Percentiles rank a stretch among this genome's conserved stretches.
Conservation (phyloP, 2,888 invertebrate species). For the Dolichopus griseipennis region DNA sequence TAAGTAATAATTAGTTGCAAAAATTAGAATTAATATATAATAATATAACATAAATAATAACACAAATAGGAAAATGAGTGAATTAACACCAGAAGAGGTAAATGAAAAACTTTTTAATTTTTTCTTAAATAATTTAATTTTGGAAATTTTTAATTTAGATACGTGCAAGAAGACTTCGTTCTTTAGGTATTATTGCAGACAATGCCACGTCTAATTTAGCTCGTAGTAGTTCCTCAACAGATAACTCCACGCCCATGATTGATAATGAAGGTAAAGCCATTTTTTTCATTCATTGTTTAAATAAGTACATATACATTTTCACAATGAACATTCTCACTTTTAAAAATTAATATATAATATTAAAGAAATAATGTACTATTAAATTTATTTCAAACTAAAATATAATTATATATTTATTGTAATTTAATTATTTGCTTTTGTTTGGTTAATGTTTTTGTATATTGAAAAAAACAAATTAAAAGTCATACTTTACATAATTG, state of each 20-base stretch:
- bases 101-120: slow-evolving; percentile 32
- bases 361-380: too few species aligned
- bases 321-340: too few species aligned
- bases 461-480: not conserved
- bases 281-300: too few species aligned
- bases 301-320: too few species aligned
- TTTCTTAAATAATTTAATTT: not conserved
- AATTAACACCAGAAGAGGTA: slow-evolving; percentile 84
- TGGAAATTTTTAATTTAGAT: slow-evolving; percentile 27
- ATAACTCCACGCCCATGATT: slow-evolving; percentile 21
- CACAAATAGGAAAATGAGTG: slow-evolving; percentile 53
- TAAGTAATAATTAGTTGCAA: too few species aligned
- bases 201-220: slow-evolving; percentile 16
- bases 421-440: not conserved
- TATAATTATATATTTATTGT: too few species aligned
- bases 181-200: slow-evolving; percentile 22
- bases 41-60: slow-evolving; percentile 21
- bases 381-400: too few species aligned
- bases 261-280: slow-evolving; percentile 21
- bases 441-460: slow-evolving; percentile 7
- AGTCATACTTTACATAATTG: too few species aligned
- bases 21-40: too few species aligned
- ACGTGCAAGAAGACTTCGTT: slow-evolving; percentile 36
- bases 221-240: slow-evolving; percentile 11
- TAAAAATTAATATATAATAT: too few species aligned